phyloP scores from a whole-genome alignment of 2,888 invertebrate genomes.

The Cosmia trapezina region DNA sequence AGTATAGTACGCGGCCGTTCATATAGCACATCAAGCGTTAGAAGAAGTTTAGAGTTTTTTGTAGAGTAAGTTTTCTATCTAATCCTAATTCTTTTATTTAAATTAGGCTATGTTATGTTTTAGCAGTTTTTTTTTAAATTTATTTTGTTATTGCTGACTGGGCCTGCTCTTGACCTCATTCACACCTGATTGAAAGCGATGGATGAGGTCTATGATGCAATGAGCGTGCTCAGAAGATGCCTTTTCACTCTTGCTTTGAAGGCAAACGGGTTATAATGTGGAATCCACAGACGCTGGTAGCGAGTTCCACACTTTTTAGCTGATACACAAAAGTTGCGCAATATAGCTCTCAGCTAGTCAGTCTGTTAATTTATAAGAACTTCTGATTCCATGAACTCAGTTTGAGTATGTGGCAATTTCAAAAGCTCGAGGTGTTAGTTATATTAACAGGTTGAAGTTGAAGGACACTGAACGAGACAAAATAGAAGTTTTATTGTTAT shows the following conservation, averaged over 20 bases:
- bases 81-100: not conserved
- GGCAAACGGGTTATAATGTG: no score
- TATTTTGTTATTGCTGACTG: no score
- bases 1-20: not conserved
- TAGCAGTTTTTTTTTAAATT: no score
- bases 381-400: not conserved
- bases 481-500: no score
- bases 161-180: no score
- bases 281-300: no score
- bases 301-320: not conserved
- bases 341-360: not conserved
- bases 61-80: not conserved
- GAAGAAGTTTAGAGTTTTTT: not conserved
- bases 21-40: not conserved
- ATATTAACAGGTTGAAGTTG: not conserved
- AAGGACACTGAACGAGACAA: no score
- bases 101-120: no score
- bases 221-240: no score
- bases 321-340: not conserved
- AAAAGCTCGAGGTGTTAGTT: conserved; percentile 1
- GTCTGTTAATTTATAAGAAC: not conserved
- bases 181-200: no score
- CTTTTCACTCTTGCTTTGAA: no score
- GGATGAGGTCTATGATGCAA: no score
- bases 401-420: not conserved